These are phyloP conservation scores for Hypomesus transpacificus DNA, from an alignment of 2,113 vertebrate genomes.

Conservation along the genomic window DNA sequence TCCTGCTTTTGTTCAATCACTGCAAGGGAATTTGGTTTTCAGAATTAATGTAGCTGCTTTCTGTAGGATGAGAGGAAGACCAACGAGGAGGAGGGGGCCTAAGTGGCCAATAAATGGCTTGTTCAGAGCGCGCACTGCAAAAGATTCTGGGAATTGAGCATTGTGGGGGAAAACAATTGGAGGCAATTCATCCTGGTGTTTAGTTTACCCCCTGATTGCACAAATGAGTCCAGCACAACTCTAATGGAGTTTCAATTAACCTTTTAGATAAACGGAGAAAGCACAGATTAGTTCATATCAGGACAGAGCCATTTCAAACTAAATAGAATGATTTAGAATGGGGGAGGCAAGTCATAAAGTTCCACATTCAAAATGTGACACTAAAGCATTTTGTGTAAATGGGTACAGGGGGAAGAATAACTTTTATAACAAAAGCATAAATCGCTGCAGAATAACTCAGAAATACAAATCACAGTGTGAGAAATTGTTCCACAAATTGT, in stretches of 20 bases:
- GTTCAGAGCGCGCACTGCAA: not conserved
- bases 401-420: not conserved
- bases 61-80: not conserved
- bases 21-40: slow-evolving; percentile 2
- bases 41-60: not conserved
- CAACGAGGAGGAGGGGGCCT: slow-evolving; percentile 19
- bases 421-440: not conserved
- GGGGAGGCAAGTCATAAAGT: not conserved
- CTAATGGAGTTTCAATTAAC: slow-evolving; percentile 23
- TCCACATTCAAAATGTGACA: not conserved
- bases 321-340: not conserved
- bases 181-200: not conserved
- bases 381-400: not conserved
- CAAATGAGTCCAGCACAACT: slow-evolving; percentile 12
- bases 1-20: slow-evolving; percentile 24
- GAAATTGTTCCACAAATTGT: not conserved
- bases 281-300: not conserved
- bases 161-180: slow-evolving; percentile 2
- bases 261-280: not conserved
- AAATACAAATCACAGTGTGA: not conserved
- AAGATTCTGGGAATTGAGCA: not conserved
- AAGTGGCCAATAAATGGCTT: not conserved
- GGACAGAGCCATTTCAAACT: not conserved
- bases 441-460: not conserved
- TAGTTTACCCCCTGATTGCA: slow-evolving; percentile 11